Base-by-base conservation (phyloP, 2,113 vertebrate species). In the Leptobrachium leishanense region DNA sequence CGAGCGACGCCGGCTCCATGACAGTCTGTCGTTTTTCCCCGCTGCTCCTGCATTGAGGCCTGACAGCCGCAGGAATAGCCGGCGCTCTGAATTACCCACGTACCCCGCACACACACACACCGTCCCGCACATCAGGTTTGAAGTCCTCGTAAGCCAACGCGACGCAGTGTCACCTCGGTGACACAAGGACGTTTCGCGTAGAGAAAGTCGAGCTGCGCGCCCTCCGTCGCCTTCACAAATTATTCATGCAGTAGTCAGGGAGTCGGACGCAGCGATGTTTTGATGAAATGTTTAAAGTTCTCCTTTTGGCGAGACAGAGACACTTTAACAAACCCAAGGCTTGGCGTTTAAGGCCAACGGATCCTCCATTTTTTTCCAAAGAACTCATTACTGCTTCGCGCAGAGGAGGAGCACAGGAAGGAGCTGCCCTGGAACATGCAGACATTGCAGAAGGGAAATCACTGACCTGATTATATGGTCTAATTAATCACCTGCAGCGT, bases 201-300 rank as follows among this genome's bases (percentile, higher is more conserved):
- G 3, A 55, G 69, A 79, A 72, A 59, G 69, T 72, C 46, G 71
- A 42, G n/a, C 69, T 41, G 40, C 71, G 20, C 43, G 40, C 66
- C 55, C 54, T 12, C 40, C 62, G 63, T 74, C 13, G 15, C 65
- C 43, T 12, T 2, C 68, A 79, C 50, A 13, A 79, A 79, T 79
- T 72, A 79, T 79, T 79, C 69, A 79, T 79, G 50, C 10, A 79
- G 77, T 7, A 44, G 69, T 66, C 40, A 72, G 43, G 77, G 41
- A 31, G 69, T 69, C 43, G 77, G 72, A 31, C 77, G 13, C 77
- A 50, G 69, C 59, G 11, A 20, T 72, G 77, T 79, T 69, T 66
- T 72, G 69, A 79, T 79, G 40, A 79, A 79, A 79, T 79, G 72
- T 79, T 79, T 72, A 79, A 79, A 39, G n/a, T 62, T 79, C 46